Base-by-base conservation (phyloP, 2,113 vertebrate genomes). In the Epinephelus moara region DNA sequence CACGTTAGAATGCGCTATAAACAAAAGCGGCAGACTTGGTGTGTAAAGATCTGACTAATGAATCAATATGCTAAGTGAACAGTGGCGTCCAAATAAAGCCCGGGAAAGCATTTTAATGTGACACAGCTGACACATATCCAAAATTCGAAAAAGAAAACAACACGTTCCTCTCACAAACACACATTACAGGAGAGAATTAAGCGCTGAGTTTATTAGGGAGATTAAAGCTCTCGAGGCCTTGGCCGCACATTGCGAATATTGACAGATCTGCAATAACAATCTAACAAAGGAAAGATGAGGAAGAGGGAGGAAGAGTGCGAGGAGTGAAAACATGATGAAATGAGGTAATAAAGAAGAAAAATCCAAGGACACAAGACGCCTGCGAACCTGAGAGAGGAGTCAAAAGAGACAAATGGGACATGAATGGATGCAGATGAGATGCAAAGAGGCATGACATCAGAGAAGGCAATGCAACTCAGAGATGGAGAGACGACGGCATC, bases 401-500 rank as follows among this genome's bases (percentile, higher is more conserved):
- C 75, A 78, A 78, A 73, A 69, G 83, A 92, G 87, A 93, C 67
- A 92, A 92, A 93, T 86, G 77, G 71, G 81, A 84, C 62, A 80
- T 60, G 78, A 81, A 84, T 70, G 88, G 88, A 90, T 94, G 92
- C 88, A 93, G 90, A 93, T 92, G 89, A 89, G 91, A 92, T 91
- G 90, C 89, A 92, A 85, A 89, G 79, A 85, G 68, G 70, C 81
- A 89, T 93, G 92, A 92, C 92, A 93, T 91, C 89, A 94, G 88
- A 83, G 82, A 55, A 82, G 64, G 87, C 53, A 57, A 77, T 18
- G 81, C 84, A 63, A 66, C 59, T 4, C 14, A 50, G 76, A 66
- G 72, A 89, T 59, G 78, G 83, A 67, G 81, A 82, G 85, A 84
- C 69, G 84, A 84, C 71, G 74, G 90, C 90, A 91, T 89, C 75